Evolutionary conservation across 2,113 vertebrate genomes (phyloP).

Genomic region (Ariopsis seemanni): DNA sequence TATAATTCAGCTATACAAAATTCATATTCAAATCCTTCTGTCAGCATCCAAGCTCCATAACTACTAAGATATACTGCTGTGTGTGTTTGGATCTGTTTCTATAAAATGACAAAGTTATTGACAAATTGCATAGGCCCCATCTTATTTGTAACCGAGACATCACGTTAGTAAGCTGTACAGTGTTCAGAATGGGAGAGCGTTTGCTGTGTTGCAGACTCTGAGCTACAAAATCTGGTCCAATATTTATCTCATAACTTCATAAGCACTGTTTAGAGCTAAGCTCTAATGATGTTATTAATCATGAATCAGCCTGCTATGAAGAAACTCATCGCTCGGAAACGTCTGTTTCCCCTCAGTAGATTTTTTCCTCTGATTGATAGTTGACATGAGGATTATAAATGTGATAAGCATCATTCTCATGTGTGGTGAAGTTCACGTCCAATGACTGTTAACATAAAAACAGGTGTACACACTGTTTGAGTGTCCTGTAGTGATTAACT

Average conservation of each 20-base stretch:
- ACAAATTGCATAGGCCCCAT: conserved; percentile 2
- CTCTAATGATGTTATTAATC: conserved; percentile 41
- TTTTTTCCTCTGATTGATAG: background rate
- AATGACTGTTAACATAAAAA: conserved; percentile 7
- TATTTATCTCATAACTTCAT: conserved; percentile 20
- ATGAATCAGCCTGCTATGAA: conserved; percentile 24
- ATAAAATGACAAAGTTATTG: background rate
- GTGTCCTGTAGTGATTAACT: background rate
- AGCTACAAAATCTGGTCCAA: conserved; percentile 35
- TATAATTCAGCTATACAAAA: background rate
- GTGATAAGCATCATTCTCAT: conserved; percentile 3
- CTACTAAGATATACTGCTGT: background rate
- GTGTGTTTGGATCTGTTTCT: conserved; percentile 17
- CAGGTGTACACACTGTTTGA: conserved; percentile 3
- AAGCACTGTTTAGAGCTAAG: conserved; percentile 23
- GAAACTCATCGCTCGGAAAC: conserved; percentile 15
- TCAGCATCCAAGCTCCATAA: background rate
- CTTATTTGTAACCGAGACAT: conserved; percentile 14
- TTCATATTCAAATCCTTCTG: background rate
- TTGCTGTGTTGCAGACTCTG: background rate
- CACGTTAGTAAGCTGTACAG: background rate
- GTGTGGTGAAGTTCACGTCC: conserved; percentile 1
- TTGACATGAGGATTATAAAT: conserved; percentile 24
- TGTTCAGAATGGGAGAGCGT: conserved; percentile 7
- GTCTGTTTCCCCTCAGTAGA: conserved; percentile 12